A percentile compares a stretch with the other conserved stretches of the same genome.
Conservation (phyloP, 2,888 invertebrate genomes). For the Lasioglossum pauxillum region DNA sequence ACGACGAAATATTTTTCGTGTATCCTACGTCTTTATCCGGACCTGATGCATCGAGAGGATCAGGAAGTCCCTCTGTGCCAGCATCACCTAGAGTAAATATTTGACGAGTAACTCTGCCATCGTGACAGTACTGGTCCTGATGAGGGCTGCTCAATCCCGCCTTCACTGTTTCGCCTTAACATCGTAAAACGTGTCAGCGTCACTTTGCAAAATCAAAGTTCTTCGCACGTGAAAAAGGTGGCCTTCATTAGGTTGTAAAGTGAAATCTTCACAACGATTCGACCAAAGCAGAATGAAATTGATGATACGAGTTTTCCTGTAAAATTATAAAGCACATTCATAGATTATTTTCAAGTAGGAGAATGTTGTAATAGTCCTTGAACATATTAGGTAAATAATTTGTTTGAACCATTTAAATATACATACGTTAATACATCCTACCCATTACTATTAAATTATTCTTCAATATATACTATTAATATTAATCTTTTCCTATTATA, state of each 20-base stretch:
- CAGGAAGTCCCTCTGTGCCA: constrained; percentile 61
- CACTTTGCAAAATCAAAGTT: constrained; percentile 70
- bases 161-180: constrained; percentile 52
- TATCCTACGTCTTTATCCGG: constrained; percentile 32
- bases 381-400: neutral
- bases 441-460: too few relatives aligned
- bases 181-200: constrained; percentile 49
- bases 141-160: constrained; percentile 70
- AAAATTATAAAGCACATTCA: neutral
- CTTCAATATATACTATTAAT: too few relatives aligned
- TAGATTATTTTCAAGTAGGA: neutral
- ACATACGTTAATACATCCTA: neutral
- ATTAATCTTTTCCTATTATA: too few relatives aligned
- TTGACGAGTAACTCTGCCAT: constrained; percentile 74
- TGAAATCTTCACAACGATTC: neutral
- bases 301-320: neutral
- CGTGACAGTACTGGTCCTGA: constrained; percentile 71
- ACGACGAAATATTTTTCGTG: constrained; percentile 60
- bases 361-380: neutral
- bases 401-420: neutral
- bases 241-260: neutral
- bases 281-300: neutral
- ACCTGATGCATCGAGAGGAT: constrained; percentile 41
- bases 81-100: constrained; percentile 76
- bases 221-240: constrained; percentile 10